These are phyloP conservation scores for Griposia aprilina DNA, from an alignment of 2,888 invertebrate genomes.

Conservation along the genomic window DNA sequence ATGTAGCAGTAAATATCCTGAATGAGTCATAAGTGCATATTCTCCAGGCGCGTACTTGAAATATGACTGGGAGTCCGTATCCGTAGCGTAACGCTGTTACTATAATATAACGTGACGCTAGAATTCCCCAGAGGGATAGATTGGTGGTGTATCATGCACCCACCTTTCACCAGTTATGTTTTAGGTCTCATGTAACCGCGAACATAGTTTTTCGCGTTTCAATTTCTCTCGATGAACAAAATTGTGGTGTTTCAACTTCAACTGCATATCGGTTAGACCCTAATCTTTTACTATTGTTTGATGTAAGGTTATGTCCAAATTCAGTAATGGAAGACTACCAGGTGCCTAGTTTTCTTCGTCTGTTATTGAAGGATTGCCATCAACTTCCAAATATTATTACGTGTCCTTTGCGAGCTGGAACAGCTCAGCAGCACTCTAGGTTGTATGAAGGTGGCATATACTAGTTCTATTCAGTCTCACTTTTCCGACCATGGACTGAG, in stretches of 20 bases:
- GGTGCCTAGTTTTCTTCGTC: neutral
- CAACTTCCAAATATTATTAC: neutral
- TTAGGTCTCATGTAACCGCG: neutral
- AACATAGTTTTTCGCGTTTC: too few species aligned
- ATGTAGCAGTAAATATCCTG: constrained; percentile 42
- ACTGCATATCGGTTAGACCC: neutral
- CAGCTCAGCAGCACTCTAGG: neutral
- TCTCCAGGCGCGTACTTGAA: constrained; percentile 33
- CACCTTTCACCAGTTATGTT: neutral
- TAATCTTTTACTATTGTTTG: neutral
- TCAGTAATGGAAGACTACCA: neutral
- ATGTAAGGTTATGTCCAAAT: neutral
- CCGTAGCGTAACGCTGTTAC: constrained; percentile 8
- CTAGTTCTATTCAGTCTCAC: constrained; percentile 7
- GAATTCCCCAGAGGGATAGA: neutral
- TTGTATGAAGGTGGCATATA: neutral
- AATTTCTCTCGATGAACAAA: neutral
- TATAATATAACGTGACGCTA: neutral
- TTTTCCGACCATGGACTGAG: constrained; percentile 1
- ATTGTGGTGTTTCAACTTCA: neutral
- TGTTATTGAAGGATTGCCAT: neutral
- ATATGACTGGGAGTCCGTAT: constrained; percentile 17
- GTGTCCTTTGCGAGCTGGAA: neutral
- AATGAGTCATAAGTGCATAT: constrained; percentile 32
- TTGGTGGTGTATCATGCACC: too few species aligned